These are phyloP conservation scores for Ellobius talpinus DNA, from an alignment of 2,113 vertebrate species.

Conservation along the genomic window DNA sequence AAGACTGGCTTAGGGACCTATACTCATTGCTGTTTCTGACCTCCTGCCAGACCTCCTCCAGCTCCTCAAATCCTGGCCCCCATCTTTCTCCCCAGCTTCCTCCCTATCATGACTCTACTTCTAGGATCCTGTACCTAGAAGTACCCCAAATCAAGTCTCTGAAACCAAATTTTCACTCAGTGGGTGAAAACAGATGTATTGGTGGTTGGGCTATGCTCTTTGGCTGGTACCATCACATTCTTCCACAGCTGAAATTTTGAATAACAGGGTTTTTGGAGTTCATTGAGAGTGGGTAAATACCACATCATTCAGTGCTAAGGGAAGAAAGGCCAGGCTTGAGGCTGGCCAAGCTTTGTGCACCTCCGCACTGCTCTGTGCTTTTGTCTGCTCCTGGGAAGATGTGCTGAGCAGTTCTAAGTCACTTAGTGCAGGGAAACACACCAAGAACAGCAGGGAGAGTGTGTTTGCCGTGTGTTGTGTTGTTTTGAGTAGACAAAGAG, in stretches of 20 bases:
- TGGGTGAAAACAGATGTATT: slow-evolving; percentile 20
- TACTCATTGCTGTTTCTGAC: background rate
- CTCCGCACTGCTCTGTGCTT: background rate
- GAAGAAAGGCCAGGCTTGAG: background rate
- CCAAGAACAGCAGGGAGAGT: background rate
- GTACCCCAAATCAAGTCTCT: slow-evolving; percentile 49
- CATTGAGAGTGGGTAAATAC: slow-evolving; percentile 28
- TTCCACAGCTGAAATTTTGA: background rate
- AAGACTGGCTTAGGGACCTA: background rate
- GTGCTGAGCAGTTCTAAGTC: background rate
- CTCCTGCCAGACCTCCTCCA: background rate
- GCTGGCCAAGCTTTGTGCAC: background rate
- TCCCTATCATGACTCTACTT: background rate
- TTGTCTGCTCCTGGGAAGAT: background rate
- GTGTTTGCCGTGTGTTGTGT: background rate
- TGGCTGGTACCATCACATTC: background rate
- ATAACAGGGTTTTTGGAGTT: slow-evolving; percentile 2
- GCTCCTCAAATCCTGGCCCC: background rate
- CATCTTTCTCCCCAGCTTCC: background rate
- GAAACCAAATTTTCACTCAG: slow-evolving; percentile 29
- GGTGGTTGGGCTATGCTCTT: background rate
- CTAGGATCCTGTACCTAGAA: background rate
- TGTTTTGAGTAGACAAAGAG: background rate
- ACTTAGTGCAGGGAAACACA: background rate
- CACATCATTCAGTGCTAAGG: background rate